A percentile compares a stretch with the other conserved stretches of the same genome.
These are phyloP conservation scores for Entomobrya multifasciata DNA, from an alignment of 2,888 invertebrate species.

Conservation along the genomic window DNA sequence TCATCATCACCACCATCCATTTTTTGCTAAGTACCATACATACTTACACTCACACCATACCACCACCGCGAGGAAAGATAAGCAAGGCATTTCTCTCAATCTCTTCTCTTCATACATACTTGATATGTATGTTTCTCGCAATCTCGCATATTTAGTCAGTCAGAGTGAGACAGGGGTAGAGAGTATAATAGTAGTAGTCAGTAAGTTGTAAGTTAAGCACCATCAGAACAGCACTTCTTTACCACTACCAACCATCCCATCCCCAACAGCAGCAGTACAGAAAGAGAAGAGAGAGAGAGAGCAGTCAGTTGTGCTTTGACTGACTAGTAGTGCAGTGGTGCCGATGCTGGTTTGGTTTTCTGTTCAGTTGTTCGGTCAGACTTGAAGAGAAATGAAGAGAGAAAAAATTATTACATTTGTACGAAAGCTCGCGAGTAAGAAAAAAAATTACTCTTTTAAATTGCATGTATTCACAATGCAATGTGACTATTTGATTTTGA, in stretches of 20 bases:
- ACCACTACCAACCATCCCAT: conserved; percentile 8
- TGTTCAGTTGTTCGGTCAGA: conserved; percentile 7
- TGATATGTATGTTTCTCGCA: conserved; percentile 7
- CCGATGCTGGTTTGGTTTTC: not conserved
- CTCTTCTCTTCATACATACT: conserved; percentile 23
- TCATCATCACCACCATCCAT: conserved; percentile 19
- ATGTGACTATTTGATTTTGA: conserved; percentile 34
- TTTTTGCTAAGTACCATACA: conserved; percentile 40
- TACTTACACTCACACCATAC: too few relatives aligned
- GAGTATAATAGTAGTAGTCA: not conserved
- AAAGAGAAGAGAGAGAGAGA: conserved; percentile 32
- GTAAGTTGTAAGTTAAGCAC: not conserved
- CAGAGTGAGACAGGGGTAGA: too few relatives aligned
- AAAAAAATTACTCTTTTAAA: too few relatives aligned
- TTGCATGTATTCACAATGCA: not conserved
- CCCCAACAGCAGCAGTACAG: conserved; percentile 1
- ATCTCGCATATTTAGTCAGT: not conserved
- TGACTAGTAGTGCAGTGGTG: conserved; percentile 1
- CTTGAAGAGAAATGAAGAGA: conserved; percentile 25
- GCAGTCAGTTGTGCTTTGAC: too few relatives aligned
- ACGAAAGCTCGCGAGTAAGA: too few relatives aligned
- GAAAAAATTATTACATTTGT: conserved; percentile 15
- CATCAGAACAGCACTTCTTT: conserved; percentile 1
- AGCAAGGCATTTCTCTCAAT: conserved; percentile 36
- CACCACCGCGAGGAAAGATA: conserved; percentile 44